Evolutionary conservation across 2,797 vertebrate species (phyloP).

Genomic region (Parauchenoglanis ngamensis): DNA sequence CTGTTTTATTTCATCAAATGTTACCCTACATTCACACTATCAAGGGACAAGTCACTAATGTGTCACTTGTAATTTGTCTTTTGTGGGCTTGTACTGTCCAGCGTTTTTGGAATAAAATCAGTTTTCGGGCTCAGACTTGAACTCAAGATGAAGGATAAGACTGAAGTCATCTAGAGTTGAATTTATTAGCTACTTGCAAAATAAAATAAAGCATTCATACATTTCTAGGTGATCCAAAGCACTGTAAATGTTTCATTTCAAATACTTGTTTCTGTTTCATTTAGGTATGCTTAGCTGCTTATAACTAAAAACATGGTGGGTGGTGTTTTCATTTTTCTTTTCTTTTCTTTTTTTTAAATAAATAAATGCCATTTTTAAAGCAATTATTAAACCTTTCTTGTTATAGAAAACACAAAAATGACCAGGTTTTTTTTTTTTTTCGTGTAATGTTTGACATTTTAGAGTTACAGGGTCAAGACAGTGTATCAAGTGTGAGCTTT

Average conservation of each 20-base stretch:
- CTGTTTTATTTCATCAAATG: background rate
- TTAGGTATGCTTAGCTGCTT: constrained; percentile 54
- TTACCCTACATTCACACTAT: background rate
- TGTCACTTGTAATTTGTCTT: background rate
- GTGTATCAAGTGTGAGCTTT: background rate
- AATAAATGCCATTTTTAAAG: constrained; percentile 81
- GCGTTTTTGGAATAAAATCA: background rate
- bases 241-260: background rate
- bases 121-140: background rate
- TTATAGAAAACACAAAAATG: background rate
- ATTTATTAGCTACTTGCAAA: background rate
- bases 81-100: too few relatives aligned
- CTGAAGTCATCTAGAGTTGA: background rate
- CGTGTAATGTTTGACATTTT: background rate
- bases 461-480: background rate
- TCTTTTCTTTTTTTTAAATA: constrained; percentile 48
- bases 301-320: constrained; percentile 60
- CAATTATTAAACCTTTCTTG: constrained; percentile 1
- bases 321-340: constrained; percentile 31
- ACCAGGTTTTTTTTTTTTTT: too few relatives aligned
- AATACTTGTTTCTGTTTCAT: constrained; percentile 49
- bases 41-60: background rate
- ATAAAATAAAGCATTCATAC: background rate
- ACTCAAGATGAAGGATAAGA: background rate
- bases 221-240: background rate